These are phyloP conservation scores for Furnarius figulus DNA, from an alignment of 2,113 vertebrate species.

Conservation along the genomic window DNA sequence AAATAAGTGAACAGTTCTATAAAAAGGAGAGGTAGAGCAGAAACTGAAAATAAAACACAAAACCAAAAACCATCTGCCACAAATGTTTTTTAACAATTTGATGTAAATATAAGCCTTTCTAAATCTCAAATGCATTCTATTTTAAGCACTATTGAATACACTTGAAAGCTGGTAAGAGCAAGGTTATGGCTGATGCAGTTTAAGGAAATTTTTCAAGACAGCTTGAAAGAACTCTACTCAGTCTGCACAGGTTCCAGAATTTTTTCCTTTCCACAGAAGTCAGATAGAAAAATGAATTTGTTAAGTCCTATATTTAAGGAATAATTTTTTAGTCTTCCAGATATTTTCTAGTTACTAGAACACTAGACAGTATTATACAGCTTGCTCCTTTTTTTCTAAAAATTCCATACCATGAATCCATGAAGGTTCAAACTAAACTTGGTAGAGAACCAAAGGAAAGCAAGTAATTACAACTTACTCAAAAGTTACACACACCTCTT, in stretches of 20 bases:
- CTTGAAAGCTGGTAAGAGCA: neutral
- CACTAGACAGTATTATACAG: neutral
- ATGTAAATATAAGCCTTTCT: neutral
- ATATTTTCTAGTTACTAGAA: neutral
- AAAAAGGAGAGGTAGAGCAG: neutral
- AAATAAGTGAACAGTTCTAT: neutral
- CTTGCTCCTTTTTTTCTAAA: neutral
- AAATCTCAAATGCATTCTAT: neutral
- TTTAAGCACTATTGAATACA: slow-evolving; percentile 1
- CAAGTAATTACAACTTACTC: neutral
- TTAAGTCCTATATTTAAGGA: neutral
- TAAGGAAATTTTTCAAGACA: neutral
- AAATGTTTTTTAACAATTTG: neutral
- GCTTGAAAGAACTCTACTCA: neutral
- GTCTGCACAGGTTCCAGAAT: neutral
- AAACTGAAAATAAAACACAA: neutral
- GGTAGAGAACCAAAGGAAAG: neutral
- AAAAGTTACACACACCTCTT: neutral
- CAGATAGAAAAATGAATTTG: neutral
- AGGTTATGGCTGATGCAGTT: neutral
- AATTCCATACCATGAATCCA: neutral
- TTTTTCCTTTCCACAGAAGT: neutral
- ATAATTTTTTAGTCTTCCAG: neutral
- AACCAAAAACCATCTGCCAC: neutral
- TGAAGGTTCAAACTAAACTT: neutral